phyloP scores from a whole-genome alignment of 2,797 vertebrate species.

The Botia almorhae region DNA sequence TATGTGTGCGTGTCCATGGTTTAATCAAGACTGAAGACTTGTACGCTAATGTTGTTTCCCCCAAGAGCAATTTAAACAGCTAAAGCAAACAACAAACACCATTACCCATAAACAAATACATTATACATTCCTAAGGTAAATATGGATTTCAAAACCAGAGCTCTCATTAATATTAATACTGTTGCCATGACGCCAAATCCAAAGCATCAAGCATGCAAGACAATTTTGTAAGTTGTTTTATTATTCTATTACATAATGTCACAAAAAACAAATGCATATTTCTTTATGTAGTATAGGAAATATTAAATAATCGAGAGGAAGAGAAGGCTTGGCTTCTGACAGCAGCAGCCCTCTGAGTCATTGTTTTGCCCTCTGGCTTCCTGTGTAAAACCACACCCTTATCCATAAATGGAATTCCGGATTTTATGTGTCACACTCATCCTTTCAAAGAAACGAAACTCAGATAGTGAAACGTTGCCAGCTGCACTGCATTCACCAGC shows the following conservation, averaged over 20 bases:
- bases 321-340: neutral
- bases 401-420: neutral
- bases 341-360: slow-evolving; percentile 47
- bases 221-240: neutral
- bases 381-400: slow-evolving; percentile 35
- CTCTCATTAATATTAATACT: neutral
- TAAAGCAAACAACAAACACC: neutral
- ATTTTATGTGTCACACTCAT: neutral
- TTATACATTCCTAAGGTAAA: slow-evolving; percentile 1
- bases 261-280: neutral
- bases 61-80: slow-evolving; percentile 7
- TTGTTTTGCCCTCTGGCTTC: neutral
- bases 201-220: neutral
- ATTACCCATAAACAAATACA: slow-evolving; percentile 5
- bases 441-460: slow-evolving; percentile 48
- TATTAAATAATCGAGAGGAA: neutral
- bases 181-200: neutral
- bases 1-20: too few relatives aligned
- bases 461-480: neutral
- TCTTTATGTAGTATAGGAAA: neutral
- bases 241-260: too few relatives aligned
- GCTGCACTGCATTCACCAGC: neutral
- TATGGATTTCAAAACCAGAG: neutral
- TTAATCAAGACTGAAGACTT: slow-evolving; percentile 1
- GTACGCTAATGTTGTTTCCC: neutral